Base-by-base conservation (phyloP, 2,888 invertebrate genomes). In the Podotricha telesiphe region DNA sequence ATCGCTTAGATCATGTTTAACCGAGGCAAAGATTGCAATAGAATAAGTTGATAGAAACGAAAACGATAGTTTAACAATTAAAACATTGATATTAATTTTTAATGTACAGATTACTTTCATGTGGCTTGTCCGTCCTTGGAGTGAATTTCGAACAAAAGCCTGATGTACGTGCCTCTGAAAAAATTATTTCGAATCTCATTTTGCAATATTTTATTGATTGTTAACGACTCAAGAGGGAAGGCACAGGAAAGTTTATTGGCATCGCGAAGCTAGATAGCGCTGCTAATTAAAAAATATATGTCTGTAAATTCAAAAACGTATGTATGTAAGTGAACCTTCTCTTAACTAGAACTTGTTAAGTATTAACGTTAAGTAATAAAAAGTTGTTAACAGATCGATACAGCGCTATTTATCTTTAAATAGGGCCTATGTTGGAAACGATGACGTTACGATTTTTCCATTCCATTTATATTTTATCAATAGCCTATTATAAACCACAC, bases 111-210 rank as follows among this genome's bases (percentile, higher is more conserved):
- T 77, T 75, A 73, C 65, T 74, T 80, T 77, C 79, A 74, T 78
- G 79, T 83, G 87, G 89, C 87, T 87, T 82, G 80, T 90, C 91
- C 91, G 91, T 91, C 91, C 91, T 86, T 81, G 81, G 82, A 86
- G 81, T 85, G 80, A 84, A 87, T 76, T 76, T 75, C 70, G 76
- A 83, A 76, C 71, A 76, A 79, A 88, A 91, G 90, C 90, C 91
- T 90, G 90, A 90, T 82, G 77, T 82, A 73, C 79, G 91, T 91
- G 91, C 91, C 91, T 91, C 82, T 78, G 81, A 72, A 61, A 50
- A 76, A 55, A 76, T 83, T 76, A 81, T 85, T 87, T 84, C 72
- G 78, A 84, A 82, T 83, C 80, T 86, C 79, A 79, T 83, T 84
- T 85, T 78, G 82, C 83, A 80, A 80, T 82, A 78, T 79, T 77